Evolutionary conservation across 1,140 invertebrate genomes (phyloP).

Genomic region (Scylla paramamosain): DNA sequence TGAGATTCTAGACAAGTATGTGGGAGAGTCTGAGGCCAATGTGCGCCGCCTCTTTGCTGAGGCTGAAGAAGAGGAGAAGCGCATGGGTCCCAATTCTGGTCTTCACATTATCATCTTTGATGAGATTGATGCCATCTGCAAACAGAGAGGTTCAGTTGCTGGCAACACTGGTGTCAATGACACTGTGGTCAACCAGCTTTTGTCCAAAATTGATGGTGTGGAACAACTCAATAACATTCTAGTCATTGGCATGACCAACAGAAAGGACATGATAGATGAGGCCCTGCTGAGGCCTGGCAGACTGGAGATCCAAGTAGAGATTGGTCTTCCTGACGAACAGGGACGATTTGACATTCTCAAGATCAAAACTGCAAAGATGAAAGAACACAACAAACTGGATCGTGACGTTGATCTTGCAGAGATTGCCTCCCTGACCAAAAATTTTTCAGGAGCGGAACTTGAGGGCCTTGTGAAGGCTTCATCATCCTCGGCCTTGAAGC

Average conservation of each 20-base stretch:
- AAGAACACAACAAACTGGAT: conserved; percentile 93
- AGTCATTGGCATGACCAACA: conserved; percentile 95
- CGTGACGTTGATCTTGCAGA: conserved; percentile 93
- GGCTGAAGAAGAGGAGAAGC: conserved; percentile 98
- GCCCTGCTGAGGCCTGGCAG: conserved; percentile 97
- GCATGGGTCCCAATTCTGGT: conserved; percentile 95
- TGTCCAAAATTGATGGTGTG: conserved; percentile 99
- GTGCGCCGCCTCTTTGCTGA: conserved; percentile 97
- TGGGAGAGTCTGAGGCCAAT: conserved; percentile 99
- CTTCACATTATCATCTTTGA: conserved; percentile 99
- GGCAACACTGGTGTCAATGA: conserved; percentile 98
- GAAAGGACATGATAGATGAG: conserved; percentile 99
- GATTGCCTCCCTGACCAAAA: conserved; percentile 94
- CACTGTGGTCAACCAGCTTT: conserved; percentile 98
- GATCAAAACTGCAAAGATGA: conserved; percentile 97
- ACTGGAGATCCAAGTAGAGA: conserved; percentile 99
- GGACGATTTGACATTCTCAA: conserved; percentile 88
- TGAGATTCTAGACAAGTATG: conserved; percentile 99
- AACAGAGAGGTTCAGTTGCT: conserved; percentile 97
- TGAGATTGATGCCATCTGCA: conserved; percentile 99
- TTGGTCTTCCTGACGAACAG: conserved; percentile 96
- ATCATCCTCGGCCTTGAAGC: conserved; percentile 99
- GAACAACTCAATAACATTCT: conserved; percentile 99
- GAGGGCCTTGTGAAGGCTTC: conserved; percentile 98
- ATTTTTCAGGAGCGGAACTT: conserved; percentile 99